Percentiles rank a stretch among this genome's conserved stretches.
These are phyloP conservation scores for Lamproptera curius DNA, from an alignment of 2,888 invertebrate species.

Conservation along the genomic window DNA sequence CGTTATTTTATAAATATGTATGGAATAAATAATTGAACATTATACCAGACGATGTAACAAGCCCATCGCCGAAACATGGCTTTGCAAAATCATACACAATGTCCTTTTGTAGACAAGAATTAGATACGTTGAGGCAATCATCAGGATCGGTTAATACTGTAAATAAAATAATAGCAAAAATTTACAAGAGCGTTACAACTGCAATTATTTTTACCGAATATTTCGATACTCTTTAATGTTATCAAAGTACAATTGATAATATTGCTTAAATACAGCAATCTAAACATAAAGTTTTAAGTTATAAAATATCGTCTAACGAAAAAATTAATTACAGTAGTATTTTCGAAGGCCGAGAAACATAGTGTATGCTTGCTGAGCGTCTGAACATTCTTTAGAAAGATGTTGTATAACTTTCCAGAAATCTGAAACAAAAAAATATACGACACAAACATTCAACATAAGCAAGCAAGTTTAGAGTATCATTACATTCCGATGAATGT, in stretches of 20 bases:
- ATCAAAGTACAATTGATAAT: too few relatives aligned
- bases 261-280: too few relatives aligned
- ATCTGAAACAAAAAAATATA: conserved; percentile 1
- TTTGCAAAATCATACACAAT: conserved; percentile 50
- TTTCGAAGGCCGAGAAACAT: conserved; percentile 9
- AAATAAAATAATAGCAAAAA: too few relatives aligned
- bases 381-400: background rate
- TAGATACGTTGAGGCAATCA: conserved; percentile 45
- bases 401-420: conserved; percentile 1
- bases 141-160: conserved; percentile 51
- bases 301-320: conserved; percentile 6
- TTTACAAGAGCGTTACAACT: too few relatives aligned
- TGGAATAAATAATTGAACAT: too few relatives aligned
- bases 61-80: conserved; percentile 51
- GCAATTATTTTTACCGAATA: too few relatives aligned
- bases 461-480: too few relatives aligned
- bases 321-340: conserved; percentile 7
- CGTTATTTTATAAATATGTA: too few relatives aligned
- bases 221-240: too few relatives aligned
- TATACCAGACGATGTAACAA: conserved; percentile 48
- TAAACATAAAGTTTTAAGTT: too few relatives aligned
- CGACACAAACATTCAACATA: too few relatives aligned
- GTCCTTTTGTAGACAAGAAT: conserved; percentile 49
- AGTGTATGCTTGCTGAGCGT: background rate
- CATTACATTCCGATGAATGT: too few relatives aligned